Evolutionary conservation across 1,140 invertebrate species (phyloP), one percentile per base, ranked within the genome.

Genomic region (Reticulitermes speratus): DNA sequence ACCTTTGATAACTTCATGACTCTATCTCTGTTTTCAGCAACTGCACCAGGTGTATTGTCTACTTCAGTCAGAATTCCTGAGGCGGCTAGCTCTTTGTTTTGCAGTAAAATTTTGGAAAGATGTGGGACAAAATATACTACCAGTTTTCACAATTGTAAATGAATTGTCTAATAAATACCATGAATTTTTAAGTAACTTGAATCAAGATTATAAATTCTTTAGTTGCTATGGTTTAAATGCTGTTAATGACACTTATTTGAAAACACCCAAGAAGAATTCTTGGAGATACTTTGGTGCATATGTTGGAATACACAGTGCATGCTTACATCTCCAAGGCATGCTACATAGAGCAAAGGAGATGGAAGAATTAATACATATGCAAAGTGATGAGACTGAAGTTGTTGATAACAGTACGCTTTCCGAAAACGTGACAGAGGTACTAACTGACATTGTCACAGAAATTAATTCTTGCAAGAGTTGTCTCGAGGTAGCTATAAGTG

Each of bases 51-150:
- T 85, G 19, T 85, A 69, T 75, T 25, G 75, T 21, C 59, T 75
- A 14, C 85, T 85, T 69, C 85, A 85, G 65, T 85, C 85, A 44
- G 85, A 85, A 82, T 85, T 85, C n/a, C 59, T 85, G 2, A 85
- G 85, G 59, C 85, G 85, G 7, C 32, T 85, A 44, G 85, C 85
- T 16, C 85, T 85, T 7, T 85, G 85, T 82, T 85, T 81, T 38
- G 38, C n/a, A 30, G 16, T 65, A 14, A 38, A 25, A 38, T 48
- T 85, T 1, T 85, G 85, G 85, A 82, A 69, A n/a, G 11, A 82
- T 45, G 19, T 16, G 14, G 25, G 30, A n/a, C 45, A 85, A 65
- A 52, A 85, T 11, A 44, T 85, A 69, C 30, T 21, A 5, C 30
- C 59, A 65, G 65, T 85, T 30, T 30, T 52, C 52, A 48, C 44